phyloP scores from a whole-genome alignment of 1,140 invertebrate genomes.

The Pemphigus obesinymphae region DNA sequence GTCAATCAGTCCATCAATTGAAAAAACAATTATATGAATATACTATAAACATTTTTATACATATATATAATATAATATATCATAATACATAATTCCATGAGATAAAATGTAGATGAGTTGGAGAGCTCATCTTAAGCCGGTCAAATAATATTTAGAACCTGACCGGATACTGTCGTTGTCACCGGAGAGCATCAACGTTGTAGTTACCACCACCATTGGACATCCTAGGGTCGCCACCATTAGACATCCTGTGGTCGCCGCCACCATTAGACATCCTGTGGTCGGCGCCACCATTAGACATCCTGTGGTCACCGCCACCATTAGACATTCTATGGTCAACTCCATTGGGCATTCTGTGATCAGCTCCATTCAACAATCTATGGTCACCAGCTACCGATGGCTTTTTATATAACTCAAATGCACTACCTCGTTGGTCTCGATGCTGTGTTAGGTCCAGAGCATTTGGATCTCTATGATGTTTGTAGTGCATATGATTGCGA shows the following conservation, averaged over 20 bases:
- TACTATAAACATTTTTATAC: not conserved
- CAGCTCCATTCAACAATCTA: not conserved
- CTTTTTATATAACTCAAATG: conserved; percentile 91
- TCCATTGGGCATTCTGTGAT: not conserved
- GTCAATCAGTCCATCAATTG: conserved; percentile 26
- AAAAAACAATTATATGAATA: conserved; percentile 36
- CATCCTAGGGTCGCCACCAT: not conserved
- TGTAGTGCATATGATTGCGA: conserved; percentile 56
- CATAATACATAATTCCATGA: not conserved
- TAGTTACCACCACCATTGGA: not conserved
- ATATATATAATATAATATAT: not conserved
- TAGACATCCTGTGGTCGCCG: not conserved
- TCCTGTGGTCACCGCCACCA: not conserved
- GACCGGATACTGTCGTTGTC: conserved; percentile 41
- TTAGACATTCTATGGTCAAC: conserved; percentile 15
- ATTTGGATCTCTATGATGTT: conserved; percentile 56
- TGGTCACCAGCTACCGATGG: conserved; percentile 52
- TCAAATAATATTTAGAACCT: conserved; percentile 6
- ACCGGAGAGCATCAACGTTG: conserved; percentile 26
- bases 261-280: no score
- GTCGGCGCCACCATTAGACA: not conserved
- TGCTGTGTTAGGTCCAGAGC: conserved; percentile 66
- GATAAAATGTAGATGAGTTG: not conserved
- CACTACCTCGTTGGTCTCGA: conserved; percentile 85
- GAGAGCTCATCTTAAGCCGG: not conserved